phyloP scores from a whole-genome alignment of 2,888 invertebrate genomes.

The Graphium colonna region DNA sequence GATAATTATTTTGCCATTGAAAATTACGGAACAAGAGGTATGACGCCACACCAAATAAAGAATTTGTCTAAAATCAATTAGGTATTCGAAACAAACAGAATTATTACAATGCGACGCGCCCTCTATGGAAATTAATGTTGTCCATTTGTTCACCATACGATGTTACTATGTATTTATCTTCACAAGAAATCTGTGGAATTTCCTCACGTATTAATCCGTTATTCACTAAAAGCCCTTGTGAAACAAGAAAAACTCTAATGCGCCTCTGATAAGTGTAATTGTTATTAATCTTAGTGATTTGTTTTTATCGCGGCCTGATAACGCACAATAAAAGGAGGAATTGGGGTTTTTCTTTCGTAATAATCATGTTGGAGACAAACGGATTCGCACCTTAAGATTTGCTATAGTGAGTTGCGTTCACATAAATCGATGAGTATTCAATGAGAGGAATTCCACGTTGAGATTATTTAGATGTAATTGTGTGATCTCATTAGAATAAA shows the following conservation, averaged over 20 bases:
- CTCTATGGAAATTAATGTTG: slow-evolving; percentile 9
- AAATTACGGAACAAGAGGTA: too few species aligned
- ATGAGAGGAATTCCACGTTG: not conserved
- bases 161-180: slow-evolving; percentile 7
- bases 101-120: slow-evolving; percentile 8
- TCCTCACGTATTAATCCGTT: slow-evolving; percentile 16
- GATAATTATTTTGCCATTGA: too few species aligned
- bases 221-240: slow-evolving; percentile 23
- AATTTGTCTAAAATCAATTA: not conserved
- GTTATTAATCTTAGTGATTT: slow-evolving; percentile 24
- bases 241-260: slow-evolving; percentile 22
- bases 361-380: not conserved
- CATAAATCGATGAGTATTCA: not conserved
- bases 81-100: not conserved
- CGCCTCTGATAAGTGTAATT: slow-evolving; percentile 22
- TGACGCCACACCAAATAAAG: not conserved
- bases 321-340: slow-evolving; percentile 6
- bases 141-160: slow-evolving; percentile 14
- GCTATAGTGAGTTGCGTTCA: not conserved
- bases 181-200: slow-evolving; percentile 19
- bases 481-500: too few species aligned
- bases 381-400: not conserved
- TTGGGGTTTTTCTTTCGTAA: slow-evolving; percentile 14
- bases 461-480: not conserved
- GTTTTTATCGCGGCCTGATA: slow-evolving; percentile 19